These are phyloP conservation scores for Passer domesticus DNA, from an alignment of 2,113 vertebrate species.

Conservation along the genomic window DNA sequence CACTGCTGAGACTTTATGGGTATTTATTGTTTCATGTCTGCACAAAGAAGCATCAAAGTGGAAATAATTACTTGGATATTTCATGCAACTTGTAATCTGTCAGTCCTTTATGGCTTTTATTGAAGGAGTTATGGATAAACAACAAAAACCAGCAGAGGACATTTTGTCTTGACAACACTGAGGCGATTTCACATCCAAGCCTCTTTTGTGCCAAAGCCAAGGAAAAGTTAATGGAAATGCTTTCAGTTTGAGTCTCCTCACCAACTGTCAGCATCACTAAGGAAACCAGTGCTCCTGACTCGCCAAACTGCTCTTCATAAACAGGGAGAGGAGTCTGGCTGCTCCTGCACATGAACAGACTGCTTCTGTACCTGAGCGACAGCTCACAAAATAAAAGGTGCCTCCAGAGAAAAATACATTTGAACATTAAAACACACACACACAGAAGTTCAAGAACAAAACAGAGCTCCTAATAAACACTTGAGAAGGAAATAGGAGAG, in stretches of 20 bases:
- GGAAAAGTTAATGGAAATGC: neutral
- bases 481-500: neutral
- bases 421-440: neutral
- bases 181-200: neutral
- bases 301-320: neutral
- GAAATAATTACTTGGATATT: conserved; percentile 36
- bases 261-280: neutral
- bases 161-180: neutral
- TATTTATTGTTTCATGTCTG: conserved; percentile 18
- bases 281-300: neutral
- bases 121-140: conserved; percentile 6
- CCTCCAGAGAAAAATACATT: neutral
- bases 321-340: neutral
- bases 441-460: neutral
- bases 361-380: neutral
- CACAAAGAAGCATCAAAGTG: conserved; percentile 5
- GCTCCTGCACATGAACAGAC: neutral
- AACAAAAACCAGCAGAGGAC: conserved; percentile 7
- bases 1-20: conserved; percentile 1
- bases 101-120: conserved; percentile 2
- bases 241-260: neutral
- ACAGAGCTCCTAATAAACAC: neutral
- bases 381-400: neutral
- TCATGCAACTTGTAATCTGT: conserved; percentile 29
- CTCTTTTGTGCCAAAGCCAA: neutral